Evolutionary conservation across 35 echinoderm and acorn worm species (phyloP), one percentile per base, ranked within the genome.

Genomic region (Acanthaster planci): DNA sequence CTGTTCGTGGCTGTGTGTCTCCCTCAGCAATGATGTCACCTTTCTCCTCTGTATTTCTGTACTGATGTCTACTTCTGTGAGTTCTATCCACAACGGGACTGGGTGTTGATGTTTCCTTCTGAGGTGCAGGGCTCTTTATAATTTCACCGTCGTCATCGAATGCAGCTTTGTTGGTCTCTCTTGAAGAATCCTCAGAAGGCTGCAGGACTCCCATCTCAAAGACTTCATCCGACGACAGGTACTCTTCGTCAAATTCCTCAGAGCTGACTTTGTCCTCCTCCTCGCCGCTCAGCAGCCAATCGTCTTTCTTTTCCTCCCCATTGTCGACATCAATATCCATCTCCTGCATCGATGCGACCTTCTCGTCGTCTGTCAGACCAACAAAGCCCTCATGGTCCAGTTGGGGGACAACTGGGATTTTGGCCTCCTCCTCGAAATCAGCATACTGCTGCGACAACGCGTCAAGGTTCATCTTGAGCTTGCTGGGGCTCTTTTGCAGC

Each of bases 281-380:
- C 82, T 85, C 59, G 37, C 64, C 34, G 30, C 64, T 72, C 30
- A 72, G 23, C 34, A 72, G 14, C 64, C 34, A 26, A 72, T 15
- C 5, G 8, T 26, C 64, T 36, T 22, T 32, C 23, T 40, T 68
- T 86, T 75, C 60, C 36, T 40, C 67, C 5, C 38, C 68, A 7
- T 50, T 38, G 47, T 86, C 84, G 21, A 9, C 39, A 77, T 57
- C 50, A 8, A 85, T 18, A 4, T 37, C 16, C 36, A 16, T 37
- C 16, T 35, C 76, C 16, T 37, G 21, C 39, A 34, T 81, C 14
- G 51, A 23, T 34, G 79, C 40, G 7, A 32, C 79, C 40, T 81
- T 81, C 79, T 81, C 79, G 53, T 81, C 79, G 31, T 81, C 79
- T 26, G 79, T 81, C 27, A 81, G 44, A 8, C 51, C 51, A 27